Base-by-base conservation (phyloP, 1,140 invertebrate genomes). In the Daktulosphaira vitifoliae region DNA sequence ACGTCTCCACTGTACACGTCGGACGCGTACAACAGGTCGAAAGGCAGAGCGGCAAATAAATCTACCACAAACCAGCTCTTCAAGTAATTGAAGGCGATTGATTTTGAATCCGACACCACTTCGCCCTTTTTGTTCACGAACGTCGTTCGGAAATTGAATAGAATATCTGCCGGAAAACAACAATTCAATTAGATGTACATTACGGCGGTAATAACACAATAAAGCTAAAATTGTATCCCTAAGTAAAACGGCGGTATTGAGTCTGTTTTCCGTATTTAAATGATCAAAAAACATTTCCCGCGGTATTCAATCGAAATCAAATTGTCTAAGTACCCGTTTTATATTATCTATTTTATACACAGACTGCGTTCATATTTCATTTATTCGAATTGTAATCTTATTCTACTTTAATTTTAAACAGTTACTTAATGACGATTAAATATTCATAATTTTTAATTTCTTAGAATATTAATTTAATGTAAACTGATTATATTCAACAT, bases 51-150 rank as follows among this genome's bases (percentile, higher is more conserved):
- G 15, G 94, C 92, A 70, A 97, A 81, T 49, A 97, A 81, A 77
- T 98, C 95, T 65, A 97, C 88, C 38, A 95, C 78, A 76, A 98
- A 98, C 92, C 94, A 96, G 65, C 89, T 88, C 75, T 88, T 90
- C 70, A 97, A 81, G 77, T 98, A 98, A 80, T 92, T 89, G 68
- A 89, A 77, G 22, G 89, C 89, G 73, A 95, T 94, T 70, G 83
- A 81, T 75, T 85, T 88, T 46, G 88, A 88, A 74, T 94, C 88
- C 44, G 92, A 95, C 33, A 99, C 94, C 8, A 99, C 94, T 79
- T 99, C 96, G 65, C 97, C 96, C 77, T 99, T 98, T 72, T 89
- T 89, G 77, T 92, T 98, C 50, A 99, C 95, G 76, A 93, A 99
- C 20, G 96, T 98, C 62, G 96, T 99, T 62, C 96, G 86, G 78